Percentiles rank a stretch among this genome's conserved stretches.
These are phyloP conservation scores for Drosophila funebris DNA, from an alignment of 1,140 invertebrate genomes.

Conservation along the genomic window DNA sequence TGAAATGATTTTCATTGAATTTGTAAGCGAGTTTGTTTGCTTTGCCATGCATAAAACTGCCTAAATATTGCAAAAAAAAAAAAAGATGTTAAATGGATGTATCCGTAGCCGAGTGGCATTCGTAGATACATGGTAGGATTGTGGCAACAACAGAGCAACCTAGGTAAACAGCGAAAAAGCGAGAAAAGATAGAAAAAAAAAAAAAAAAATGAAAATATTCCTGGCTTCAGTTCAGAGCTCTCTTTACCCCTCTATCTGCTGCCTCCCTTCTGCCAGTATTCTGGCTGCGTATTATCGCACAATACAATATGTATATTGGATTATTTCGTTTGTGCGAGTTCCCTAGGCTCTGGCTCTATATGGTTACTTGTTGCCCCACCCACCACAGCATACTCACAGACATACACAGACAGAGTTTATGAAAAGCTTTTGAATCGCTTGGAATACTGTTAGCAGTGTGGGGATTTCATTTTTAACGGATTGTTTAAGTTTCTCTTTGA, in stretches of 20 bases:
- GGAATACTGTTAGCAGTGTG: not conserved
- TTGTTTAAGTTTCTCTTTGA: not conserved
- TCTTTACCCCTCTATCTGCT: not conserved
- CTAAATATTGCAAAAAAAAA: constrained; percentile 73
- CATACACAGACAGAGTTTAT: not conserved
- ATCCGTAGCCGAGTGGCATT: constrained; percentile 13
- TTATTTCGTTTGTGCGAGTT: constrained; percentile 64
- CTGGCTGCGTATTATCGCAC: constrained; percentile 68
- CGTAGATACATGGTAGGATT: constrained; percentile 32
- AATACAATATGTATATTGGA: constrained; percentile 75
- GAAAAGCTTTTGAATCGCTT: not conserved
- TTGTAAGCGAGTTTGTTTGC: constrained; percentile 58
- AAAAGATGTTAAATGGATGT: constrained; percentile 61
- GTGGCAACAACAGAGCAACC: constrained; percentile 42
- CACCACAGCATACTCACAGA: not conserved
- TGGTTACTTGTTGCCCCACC: not conserved
- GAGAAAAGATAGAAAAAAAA: constrained; percentile 24
- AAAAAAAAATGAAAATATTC: constrained; percentile 12
- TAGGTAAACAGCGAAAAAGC: constrained; percentile 37
- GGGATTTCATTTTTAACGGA: not conserved
- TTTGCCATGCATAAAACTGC: constrained; percentile 72
- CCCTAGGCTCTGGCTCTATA: constrained; percentile 32
- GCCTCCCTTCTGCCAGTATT: not conserved
- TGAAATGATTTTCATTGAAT: constrained; percentile 74
- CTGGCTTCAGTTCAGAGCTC: not conserved